A percentile compares a stretch with the other conserved stretches of the same genome.
These are phyloP conservation scores for Sebastes paucispinis DNA, from an alignment of 2,797 vertebrate genomes.

Conservation along the genomic window DNA sequence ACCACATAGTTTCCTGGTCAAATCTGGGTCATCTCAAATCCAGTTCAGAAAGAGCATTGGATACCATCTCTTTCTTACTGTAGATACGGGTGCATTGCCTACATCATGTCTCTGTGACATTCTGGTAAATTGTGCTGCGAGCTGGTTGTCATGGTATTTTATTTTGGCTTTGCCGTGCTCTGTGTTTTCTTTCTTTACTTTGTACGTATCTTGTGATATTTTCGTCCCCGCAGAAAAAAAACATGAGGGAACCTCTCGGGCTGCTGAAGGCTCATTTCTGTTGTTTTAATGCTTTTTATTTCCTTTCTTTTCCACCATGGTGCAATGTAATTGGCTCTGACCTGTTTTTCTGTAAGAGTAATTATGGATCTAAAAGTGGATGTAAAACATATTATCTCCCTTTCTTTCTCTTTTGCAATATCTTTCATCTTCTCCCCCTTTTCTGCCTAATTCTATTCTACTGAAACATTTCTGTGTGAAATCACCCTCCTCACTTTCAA, in stretches of 20 bases:
- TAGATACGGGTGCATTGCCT: slow-evolving; percentile 48
- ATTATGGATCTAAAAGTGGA: slow-evolving; percentile 42
- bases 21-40: slow-evolving; percentile 11
- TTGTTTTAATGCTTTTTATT: slow-evolving; percentile 40
- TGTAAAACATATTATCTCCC: slow-evolving; percentile 19
- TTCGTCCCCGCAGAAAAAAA: slow-evolving; percentile 57
- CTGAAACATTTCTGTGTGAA: slow-evolving; percentile 10
- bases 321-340: slow-evolving; percentile 39
- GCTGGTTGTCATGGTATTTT: slow-evolving; percentile 77
- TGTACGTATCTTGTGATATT: slow-evolving; percentile 66
- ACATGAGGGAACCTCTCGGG: slow-evolving; percentile 61
- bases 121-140: slow-evolving; percentile 58
- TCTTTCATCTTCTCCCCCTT: background rate
- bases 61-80: slow-evolving; percentile 38
- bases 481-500: background rate
- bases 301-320: slow-evolving; percentile 26
- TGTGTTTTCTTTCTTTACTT: slow-evolving; percentile 61
- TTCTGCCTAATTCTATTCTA: background rate
- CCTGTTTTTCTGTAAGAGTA: slow-evolving; percentile 46
- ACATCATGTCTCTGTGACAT: slow-evolving; percentile 55
- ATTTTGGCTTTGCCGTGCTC: slow-evolving; percentile 62
- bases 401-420: slow-evolving; percentile 18
- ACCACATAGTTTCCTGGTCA: background rate
- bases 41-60: slow-evolving; percentile 45
- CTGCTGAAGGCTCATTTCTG: slow-evolving; percentile 43